Evolutionary conservation across 2,113 vertebrate species (phyloP).

Genomic region (Ciconia maguari): DNA sequence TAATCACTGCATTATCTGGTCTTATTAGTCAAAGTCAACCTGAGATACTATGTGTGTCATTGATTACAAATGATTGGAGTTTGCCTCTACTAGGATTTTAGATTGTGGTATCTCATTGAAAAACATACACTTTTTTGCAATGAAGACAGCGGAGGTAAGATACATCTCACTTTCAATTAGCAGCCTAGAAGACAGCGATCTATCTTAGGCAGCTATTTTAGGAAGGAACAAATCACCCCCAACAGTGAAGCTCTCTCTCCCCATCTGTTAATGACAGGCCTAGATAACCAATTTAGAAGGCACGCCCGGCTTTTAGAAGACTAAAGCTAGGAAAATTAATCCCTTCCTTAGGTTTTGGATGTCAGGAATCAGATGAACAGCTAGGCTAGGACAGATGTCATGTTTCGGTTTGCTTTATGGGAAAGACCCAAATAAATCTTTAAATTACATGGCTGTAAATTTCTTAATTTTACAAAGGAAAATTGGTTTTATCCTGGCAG

Average conservation of each 20-base stretch:
- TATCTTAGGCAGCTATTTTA: constrained; percentile 52
- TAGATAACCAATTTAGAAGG: constrained; percentile 39
- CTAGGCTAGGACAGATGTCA: not conserved
- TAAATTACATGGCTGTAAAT: not conserved
- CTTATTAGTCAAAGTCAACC: not conserved
- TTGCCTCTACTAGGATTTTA: not conserved
- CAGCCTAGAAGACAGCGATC: not conserved
- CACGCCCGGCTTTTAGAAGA: constrained; percentile 4
- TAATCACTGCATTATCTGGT: not conserved
- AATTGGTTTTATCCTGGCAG: not conserved
- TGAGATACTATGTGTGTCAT: not conserved
- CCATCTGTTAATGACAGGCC: constrained; percentile 62
- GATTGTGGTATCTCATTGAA: not conserved
- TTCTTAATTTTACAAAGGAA: not conserved
- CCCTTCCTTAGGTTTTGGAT: not conserved
- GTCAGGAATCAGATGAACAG: not conserved
- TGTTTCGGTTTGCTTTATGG: not conserved
- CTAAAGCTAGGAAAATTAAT: not conserved
- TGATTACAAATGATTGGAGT: accelerated
- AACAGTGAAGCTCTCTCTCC: constrained; percentile 23
- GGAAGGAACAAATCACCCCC: constrained; percentile 53
- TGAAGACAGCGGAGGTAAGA: not conserved
- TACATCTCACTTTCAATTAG: constrained; percentile 23
- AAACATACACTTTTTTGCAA: not conserved
- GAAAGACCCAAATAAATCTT: not conserved